Evolutionary conservation across 1,140 invertebrate species (phyloP), one percentile per base, ranked within the genome.

Genomic region (Papilio helenus): DNA sequence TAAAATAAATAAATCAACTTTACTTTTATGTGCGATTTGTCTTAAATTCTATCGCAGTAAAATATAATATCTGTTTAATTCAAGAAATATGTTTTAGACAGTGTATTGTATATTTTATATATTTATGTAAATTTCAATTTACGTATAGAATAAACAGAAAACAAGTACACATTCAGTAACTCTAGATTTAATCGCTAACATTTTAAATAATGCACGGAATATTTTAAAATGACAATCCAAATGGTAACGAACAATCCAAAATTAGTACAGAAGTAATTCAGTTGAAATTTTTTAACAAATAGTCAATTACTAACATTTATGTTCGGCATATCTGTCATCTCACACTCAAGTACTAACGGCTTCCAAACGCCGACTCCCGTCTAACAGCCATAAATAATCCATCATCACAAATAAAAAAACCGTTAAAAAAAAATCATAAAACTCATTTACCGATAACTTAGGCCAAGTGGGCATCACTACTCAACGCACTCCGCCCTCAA

Each of bases 341-440:
- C 39, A 26, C 58, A 65, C 61, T 83, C 23, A 29, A 65, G 61
- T 10, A 65, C 81, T 81, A 76, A 61, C 78, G 68, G 46, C 80
- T 85, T 87, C 85, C 86, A 90, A 86, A 85, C 85, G 83, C 83
- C 74, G 85, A 86, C 87, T 88, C 87, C 86, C 87, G 80, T 90
- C 87, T 92, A 90, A 91, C 89, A 90, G 86, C 86, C 87, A 90
- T 93, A 93, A 93, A 93, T 92, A 89, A 93, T 91, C 85, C 82
- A 83, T 88, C 85, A 86, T 87, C 84, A 84, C 84, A 86, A 86
- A 91, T 87, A 87, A 89, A 87, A 86, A 86, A 88, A 82, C 82
- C 84, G 87, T 88, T 39, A 88, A 77, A 87, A 87, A n/a, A 68
- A 84, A 84, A 84, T 86, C 84, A 82, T 87, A 87, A 90, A 91